These are phyloP conservation scores for Peromyscus aztecus DNA, from an alignment of 2,797 vertebrate genomes.

Conservation along the genomic window DNA sequence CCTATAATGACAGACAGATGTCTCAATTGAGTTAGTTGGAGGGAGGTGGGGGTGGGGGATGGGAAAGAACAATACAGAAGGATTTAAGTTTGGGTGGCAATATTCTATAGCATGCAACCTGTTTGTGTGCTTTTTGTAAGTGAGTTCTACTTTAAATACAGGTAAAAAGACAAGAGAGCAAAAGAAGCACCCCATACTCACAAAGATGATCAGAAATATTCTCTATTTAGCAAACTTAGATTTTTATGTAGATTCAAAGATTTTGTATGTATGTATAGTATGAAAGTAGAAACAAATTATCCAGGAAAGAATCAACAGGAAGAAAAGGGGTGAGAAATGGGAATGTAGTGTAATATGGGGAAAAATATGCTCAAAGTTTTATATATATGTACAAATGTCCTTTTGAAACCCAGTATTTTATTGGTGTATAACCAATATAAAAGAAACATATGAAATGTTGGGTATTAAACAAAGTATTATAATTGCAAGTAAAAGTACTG, in stretches of 20 bases:
- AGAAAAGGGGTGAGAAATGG: neutral
- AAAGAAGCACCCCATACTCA: neutral
- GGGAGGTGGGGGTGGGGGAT: neutral
- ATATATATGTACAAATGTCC: neutral
- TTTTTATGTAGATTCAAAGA: neutral
- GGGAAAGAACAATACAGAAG: neutral
- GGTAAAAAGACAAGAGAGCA: neutral
- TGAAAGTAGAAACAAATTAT: neutral
- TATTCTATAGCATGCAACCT: neutral
- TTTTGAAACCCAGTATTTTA: neutral
- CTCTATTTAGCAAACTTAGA: neutral
- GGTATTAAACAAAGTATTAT: neutral
- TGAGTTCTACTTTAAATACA: constrained; percentile 42
- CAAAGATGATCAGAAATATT: constrained; percentile 5
- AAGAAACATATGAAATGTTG: neutral
- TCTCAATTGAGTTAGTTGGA: neutral
- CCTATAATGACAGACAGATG: constrained; percentile 14
- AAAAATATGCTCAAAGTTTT: neutral
- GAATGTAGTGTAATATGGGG: neutral
- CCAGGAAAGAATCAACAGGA: neutral
- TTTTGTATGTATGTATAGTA: neutral
- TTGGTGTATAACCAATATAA: neutral
- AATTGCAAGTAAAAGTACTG: neutral
- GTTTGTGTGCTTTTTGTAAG: neutral
- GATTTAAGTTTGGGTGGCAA: neutral